Evolutionary conservation across 2,797 vertebrate genomes (phyloP).

Genomic region (Natrix natrix): DNA sequence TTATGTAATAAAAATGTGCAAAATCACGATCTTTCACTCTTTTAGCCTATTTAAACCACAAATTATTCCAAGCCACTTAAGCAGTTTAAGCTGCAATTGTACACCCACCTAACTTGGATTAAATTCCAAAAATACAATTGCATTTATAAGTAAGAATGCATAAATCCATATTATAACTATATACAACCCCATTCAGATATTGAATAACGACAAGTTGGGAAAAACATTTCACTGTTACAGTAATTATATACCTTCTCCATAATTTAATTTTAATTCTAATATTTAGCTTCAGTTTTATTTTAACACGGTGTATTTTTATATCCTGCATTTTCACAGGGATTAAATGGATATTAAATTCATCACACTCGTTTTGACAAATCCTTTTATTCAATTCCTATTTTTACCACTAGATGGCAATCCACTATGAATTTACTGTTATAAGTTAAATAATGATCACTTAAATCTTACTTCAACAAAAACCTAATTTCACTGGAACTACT

Average conservation of each 20-base stretch:
- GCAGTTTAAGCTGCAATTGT: neutral
- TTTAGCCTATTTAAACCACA: neutral
- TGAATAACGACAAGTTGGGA: neutral
- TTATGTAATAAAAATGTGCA: neutral
- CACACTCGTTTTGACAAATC: neutral
- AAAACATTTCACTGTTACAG: neutral
- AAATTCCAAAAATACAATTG: neutral
- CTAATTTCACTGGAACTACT: neutral
- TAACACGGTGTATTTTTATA: rapidly evolving
- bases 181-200: neutral
- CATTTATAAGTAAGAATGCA: neutral
- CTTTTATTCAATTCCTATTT: conserved; percentile 29
- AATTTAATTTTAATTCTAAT: neutral
- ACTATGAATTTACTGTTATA: conserved; percentile 34
- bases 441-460: neutral
- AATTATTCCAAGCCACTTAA: neutral
- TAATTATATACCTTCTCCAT: neutral
- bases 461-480: neutral
- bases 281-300: neutral
- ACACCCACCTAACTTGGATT: neutral
- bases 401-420: conserved; percentile 68
- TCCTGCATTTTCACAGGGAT: neutral
- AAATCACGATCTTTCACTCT: neutral
- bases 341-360: neutral
- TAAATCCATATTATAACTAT: neutral